These are phyloP conservation scores for Periphyllus acericola DNA, from an alignment of 2,888 invertebrate genomes.

Conservation along the genomic window DNA sequence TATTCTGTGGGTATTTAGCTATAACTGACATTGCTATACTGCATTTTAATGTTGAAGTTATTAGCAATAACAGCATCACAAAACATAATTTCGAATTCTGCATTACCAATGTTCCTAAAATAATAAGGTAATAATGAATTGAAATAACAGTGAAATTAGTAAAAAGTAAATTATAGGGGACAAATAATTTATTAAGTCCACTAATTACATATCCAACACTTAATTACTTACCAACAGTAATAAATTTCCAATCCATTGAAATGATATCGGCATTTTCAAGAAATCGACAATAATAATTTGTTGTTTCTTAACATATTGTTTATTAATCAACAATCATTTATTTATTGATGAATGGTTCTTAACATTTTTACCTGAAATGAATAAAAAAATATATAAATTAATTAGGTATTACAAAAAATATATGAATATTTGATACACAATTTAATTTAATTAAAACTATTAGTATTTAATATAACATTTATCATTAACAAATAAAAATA, in stretches of 20 bases:
- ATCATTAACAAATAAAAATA: no score
- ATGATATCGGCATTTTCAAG: conserved; percentile 51
- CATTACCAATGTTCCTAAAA: conserved; percentile 54
- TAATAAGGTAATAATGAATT: conserved; percentile 1
- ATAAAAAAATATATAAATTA: background rate
- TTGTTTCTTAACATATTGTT: conserved; percentile 17
- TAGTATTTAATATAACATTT: no score
- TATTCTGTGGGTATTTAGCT: conserved; percentile 48
- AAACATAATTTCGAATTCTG: conserved; percentile 41
- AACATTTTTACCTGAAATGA: conserved; percentile 18
- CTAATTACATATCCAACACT: background rate
- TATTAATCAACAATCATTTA: background rate
- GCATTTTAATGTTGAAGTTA: conserved; percentile 52
- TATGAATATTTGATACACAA: no score
- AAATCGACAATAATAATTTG: conserved; percentile 39
- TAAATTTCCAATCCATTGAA: conserved; percentile 58
- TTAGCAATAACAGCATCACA: conserved; percentile 45
- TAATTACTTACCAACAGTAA: conserved; percentile 49
- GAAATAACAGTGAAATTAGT: background rate
- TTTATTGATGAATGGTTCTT: background rate
- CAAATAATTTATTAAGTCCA: background rate
- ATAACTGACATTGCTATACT: conserved; percentile 47
- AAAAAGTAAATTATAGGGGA: no score
- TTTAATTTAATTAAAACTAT: background rate
- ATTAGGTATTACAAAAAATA: background rate